These are phyloP conservation scores for Elephantulus edwardii DNA, from an alignment of 2,113 vertebrate genomes.

Conservation along the genomic window DNA sequence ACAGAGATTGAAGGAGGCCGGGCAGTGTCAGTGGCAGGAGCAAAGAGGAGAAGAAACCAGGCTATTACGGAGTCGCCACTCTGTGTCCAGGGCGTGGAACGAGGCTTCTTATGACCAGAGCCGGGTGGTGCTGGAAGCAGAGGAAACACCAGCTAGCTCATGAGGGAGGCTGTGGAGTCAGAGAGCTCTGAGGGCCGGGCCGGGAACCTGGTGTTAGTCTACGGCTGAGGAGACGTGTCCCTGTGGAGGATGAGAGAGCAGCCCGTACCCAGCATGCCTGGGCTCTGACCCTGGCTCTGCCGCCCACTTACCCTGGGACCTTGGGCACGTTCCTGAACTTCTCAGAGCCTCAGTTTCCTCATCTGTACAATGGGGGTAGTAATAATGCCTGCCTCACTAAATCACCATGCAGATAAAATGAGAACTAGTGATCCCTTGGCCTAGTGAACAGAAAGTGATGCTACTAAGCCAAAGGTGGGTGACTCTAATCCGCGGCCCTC, in stretches of 20 bases:
- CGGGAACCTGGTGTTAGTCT: background rate
- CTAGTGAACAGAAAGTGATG: no score
- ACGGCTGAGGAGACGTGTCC: background rate
- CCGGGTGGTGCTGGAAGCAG: accelerated
- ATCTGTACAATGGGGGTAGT: background rate
- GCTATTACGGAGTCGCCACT: accelerated
- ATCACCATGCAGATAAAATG: background rate
- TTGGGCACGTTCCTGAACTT: background rate
- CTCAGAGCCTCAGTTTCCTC: background rate
- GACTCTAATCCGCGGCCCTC: no score
- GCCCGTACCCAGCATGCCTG: background rate
- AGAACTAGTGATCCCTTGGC: no score
- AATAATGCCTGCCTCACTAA: background rate
- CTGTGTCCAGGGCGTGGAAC: background rate
- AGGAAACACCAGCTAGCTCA: no score
- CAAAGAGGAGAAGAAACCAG: background rate
- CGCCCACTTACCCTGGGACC: background rate
- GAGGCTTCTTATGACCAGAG: accelerated
- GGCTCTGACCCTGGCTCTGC: background rate
- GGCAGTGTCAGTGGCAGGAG: accelerated
- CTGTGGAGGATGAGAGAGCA: no score
- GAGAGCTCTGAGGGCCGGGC: background rate
- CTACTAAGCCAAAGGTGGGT: no score
- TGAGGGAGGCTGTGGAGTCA: accelerated
- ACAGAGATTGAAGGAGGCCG: background rate